Evolutionary conservation across 2,888 invertebrate species (phyloP).

Genomic region (Gastracanthus pulcherrimus): DNA sequence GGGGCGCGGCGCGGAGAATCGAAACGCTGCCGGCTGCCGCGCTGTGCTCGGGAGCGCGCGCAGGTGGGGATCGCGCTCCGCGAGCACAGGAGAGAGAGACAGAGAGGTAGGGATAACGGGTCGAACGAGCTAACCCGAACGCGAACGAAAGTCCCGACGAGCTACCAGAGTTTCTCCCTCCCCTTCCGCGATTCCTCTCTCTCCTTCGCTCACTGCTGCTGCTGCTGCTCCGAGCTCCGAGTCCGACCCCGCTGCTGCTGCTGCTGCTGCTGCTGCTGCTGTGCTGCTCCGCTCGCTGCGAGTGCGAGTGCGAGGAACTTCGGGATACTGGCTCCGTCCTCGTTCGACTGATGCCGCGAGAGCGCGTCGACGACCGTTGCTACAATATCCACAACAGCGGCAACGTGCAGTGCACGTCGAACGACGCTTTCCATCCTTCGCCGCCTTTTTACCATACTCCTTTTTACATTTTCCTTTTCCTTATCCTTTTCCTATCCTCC

Average conservation of each 20-base stretch:
- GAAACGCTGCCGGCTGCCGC: too few relatives aligned
- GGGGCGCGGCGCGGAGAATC: too few relatives aligned
- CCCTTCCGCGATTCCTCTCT: not conserved
- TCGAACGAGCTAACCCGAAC: constrained; percentile 77
- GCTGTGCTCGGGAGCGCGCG: not conserved
- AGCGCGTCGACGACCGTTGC: constrained; percentile 57
- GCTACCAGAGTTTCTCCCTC: constrained; percentile 10
- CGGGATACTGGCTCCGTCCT: constrained; percentile 47
- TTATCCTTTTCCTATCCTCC: not conserved
- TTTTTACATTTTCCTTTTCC: not conserved
- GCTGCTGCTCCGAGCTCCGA: not conserved
- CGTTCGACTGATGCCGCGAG: not conserved
- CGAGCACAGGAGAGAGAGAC: not conserved
- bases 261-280: too few relatives aligned
- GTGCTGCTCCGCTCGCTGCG: too few relatives aligned
- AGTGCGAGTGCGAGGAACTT: not conserved
- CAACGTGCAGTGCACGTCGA: not conserved
- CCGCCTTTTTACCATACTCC: not conserved
- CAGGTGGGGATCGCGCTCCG: not conserved
- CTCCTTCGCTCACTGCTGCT: not conserved
- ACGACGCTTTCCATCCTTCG: not conserved
- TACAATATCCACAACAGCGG: constrained; percentile 30
- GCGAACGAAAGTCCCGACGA: constrained; percentile 51
- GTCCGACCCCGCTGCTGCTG: too few relatives aligned
- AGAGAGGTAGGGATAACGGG: constrained; percentile 68